These are phyloP conservation scores for Heliocidaris tuberculata DNA, from an alignment of 35 echinoderm and acorn worm species.

Conservation along the genomic window DNA sequence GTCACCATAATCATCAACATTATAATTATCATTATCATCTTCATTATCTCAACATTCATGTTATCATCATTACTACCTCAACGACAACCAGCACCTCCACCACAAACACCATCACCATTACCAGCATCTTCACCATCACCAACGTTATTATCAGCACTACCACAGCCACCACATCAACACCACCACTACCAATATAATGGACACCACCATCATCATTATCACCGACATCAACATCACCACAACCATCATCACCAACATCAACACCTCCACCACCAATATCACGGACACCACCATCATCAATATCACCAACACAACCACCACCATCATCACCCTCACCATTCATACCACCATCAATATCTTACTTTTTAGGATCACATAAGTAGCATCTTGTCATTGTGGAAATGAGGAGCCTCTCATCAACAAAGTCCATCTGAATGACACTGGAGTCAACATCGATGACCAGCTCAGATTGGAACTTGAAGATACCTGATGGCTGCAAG, in stretches of 20 bases:
- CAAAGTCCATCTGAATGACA: slow-evolving; percentile 88
- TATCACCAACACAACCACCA: too few relatives aligned
- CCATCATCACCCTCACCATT: too few relatives aligned
- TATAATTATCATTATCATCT: too few relatives aligned
- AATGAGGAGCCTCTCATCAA: slow-evolving; percentile 69
- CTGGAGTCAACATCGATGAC: slow-evolving; percentile 79
- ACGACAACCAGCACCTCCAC: background rate
- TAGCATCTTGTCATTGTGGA: slow-evolving; percentile 77
- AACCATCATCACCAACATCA: too few relatives aligned
- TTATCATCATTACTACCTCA: too few relatives aligned
- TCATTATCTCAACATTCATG: too few relatives aligned
- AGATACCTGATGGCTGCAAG: slow-evolving; percentile 80
- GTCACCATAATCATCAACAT: too few relatives aligned
- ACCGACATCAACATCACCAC: too few relatives aligned
- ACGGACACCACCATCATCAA: too few relatives aligned
- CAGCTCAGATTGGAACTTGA: slow-evolving; percentile 80
- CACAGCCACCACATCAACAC: too few relatives aligned
- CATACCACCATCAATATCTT: background rate
- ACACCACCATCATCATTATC: too few relatives aligned
- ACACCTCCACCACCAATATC: background rate
- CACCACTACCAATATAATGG: too few relatives aligned
- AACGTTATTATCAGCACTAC: background rate
- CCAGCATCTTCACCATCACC: background rate
- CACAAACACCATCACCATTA: background rate
- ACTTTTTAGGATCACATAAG: slow-evolving; percentile 89